These are phyloP conservation scores for Liodrosophila aerea DNA, from an alignment of 2,888 invertebrate genomes.

Conservation along the genomic window DNA sequence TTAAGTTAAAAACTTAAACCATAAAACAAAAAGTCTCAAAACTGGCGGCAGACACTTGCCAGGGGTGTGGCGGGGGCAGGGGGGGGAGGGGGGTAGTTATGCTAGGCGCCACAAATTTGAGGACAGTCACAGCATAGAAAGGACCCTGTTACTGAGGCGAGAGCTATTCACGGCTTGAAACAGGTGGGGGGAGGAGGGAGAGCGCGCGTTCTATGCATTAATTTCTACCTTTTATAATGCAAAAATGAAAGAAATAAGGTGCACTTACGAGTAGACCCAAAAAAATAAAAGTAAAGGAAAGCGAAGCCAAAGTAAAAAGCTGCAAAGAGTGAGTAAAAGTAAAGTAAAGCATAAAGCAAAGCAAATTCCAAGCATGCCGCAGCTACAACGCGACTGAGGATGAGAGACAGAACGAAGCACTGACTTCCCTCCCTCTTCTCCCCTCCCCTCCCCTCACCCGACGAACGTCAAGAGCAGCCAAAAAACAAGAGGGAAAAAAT, in stretches of 20 bases:
- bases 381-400: constrained; percentile 56
- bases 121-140: constrained; percentile 38
- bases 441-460: constrained; percentile 71
- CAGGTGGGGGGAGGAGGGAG: constrained; percentile 8
- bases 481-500: constrained; percentile 16
- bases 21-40: constrained; percentile 66
- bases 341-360: constrained; percentile 68
- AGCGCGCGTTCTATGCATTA: constrained; percentile 58
- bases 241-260: constrained; percentile 75
- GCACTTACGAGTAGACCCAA: constrained; percentile 61
- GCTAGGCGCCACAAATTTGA: constrained; percentile 49
- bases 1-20: constrained; percentile 58
- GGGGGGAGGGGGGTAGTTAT: too few species aligned
- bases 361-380: constrained; percentile 76
- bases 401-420: too few species aligned
- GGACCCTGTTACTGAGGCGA: constrained; percentile 9
- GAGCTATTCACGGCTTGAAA: neutral
- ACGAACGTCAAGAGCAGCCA: constrained; percentile 66
- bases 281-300: constrained; percentile 19
- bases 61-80: constrained; percentile 6
- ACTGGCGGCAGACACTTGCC: constrained; percentile 58
- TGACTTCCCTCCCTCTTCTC: too few species aligned
- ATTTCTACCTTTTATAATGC: constrained; percentile 77
- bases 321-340: neutral
- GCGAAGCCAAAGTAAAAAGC: constrained; percentile 18